phyloP scores from a whole-genome alignment of 2,113 vertebrate species.

The Heliornis fulica region DNA sequence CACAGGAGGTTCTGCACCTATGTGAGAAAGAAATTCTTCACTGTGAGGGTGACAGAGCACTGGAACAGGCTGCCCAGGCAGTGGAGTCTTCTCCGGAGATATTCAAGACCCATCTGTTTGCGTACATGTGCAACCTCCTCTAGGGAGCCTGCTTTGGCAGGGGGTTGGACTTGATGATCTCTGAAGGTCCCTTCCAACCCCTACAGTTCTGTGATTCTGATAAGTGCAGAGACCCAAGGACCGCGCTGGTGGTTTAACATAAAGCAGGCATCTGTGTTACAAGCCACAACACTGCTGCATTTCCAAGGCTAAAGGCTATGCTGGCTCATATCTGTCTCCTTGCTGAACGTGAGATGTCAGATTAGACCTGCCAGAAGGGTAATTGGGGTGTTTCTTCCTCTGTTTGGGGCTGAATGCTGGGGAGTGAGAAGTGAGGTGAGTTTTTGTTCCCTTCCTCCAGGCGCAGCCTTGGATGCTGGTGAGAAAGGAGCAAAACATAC shows the following conservation, averaged over 20 bases:
- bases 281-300: not conserved
- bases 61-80: too few relatives aligned
- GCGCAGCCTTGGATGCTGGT: not conserved
- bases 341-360: not conserved
- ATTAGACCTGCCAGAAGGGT: not conserved
- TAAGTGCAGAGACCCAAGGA: fast-evolving
- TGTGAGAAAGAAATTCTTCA: too few relatives aligned
- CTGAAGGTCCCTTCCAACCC: too few relatives aligned
- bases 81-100: too few relatives aligned
- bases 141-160: too few relatives aligned
- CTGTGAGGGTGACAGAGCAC: too few relatives aligned
- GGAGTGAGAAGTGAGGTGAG: not conserved
- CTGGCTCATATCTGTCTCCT: not conserved
- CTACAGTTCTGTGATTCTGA: too few relatives aligned
- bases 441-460: not conserved
- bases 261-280: not conserved
- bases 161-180: too few relatives aligned
- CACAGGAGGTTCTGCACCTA: too few relatives aligned
- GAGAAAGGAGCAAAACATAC: not conserved
- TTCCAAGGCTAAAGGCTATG: not conserved
- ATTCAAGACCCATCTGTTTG: too few relatives aligned
- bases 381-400: not conserved
- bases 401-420: not conserved
- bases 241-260: not conserved
- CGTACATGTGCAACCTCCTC: too few relatives aligned